Conservation (phyloP, 2,113 vertebrate species). For the Syngnathus scovelli region DNA sequence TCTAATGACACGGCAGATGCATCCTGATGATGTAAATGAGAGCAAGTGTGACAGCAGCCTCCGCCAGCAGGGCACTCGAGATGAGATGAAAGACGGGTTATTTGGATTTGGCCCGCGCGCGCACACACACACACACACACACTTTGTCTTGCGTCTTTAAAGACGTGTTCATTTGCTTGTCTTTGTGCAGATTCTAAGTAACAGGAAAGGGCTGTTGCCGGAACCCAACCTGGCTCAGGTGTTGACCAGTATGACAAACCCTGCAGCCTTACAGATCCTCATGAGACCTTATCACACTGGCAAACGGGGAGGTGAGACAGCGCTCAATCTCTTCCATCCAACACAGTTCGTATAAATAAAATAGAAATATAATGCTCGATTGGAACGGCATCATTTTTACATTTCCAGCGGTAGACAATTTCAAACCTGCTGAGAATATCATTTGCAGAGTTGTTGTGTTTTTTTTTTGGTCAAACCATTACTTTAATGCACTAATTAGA, state of each 20-base stretch:
- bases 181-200: conserved; percentile 81
- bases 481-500: conserved; percentile 1
- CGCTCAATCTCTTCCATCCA: too few species aligned
- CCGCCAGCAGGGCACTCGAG: conserved; percentile 25
- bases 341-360: not conserved
- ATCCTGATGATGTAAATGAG: conserved; percentile 56
- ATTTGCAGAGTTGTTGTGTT: not conserved
- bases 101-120: conserved; percentile 7
- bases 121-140: not conserved
- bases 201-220: conserved; percentile 88
- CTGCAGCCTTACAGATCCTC: conserved; percentile 89
- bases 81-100: conserved; percentile 36
- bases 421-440: not conserved
- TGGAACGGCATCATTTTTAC: not conserved
- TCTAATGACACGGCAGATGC: conserved; percentile 46
- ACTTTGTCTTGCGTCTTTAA: conserved; percentile 13
- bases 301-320: conserved; percentile 73
- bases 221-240: conserved; percentile 91
- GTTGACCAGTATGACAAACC: conserved; percentile 90
- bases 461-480: not conserved
- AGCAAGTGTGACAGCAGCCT: conserved; percentile 46
- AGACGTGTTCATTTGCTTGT: conserved; percentile 8
- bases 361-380: not conserved
- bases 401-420: not conserved
- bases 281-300: conserved; percentile 82